Evolutionary conservation across 2,797 vertebrate genomes (phyloP).

Genomic region (Tragelaphus oryx): DNA sequence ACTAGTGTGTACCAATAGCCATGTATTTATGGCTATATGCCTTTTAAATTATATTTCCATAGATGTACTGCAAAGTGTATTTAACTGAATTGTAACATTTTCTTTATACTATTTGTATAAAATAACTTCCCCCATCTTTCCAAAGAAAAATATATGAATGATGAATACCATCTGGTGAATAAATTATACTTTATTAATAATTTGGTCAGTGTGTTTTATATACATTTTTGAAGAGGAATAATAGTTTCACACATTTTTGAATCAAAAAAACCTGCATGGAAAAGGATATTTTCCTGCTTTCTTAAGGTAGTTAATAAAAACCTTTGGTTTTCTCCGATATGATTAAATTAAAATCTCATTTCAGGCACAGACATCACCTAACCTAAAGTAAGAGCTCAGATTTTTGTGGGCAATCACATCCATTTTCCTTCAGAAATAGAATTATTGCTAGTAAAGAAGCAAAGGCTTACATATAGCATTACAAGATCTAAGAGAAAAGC

Average conservation of each 20-base stretch:
- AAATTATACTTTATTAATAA: conserved; percentile 41
- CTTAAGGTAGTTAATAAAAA: conserved; percentile 36
- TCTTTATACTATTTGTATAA: not conserved
- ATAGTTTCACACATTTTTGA: conserved; percentile 30
- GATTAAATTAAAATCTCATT: conserved; percentile 44
- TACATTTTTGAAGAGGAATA: not conserved
- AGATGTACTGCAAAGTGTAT: not conserved
- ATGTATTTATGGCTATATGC: not conserved
- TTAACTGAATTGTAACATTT: not conserved
- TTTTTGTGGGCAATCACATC: not conserved
- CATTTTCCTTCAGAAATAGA: conserved; percentile 49
- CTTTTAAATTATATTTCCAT: not conserved
- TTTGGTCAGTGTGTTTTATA: not conserved
- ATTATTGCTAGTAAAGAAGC: not conserved
- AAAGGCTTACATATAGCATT: conserved; percentile 22
- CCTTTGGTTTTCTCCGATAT: not conserved
- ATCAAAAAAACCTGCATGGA: not conserved
- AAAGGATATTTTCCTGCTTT: conserved; percentile 27
- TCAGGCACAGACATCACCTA: conserved; percentile 16
- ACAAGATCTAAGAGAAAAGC: conserved; percentile 39
- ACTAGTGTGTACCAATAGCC: not conserved
- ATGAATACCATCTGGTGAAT: not conserved
- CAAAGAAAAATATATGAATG: not conserved
- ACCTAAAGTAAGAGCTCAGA: conserved; percentile 56
- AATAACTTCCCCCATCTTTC: not conserved